Evolutionary conservation across 2,113 vertebrate genomes (phyloP), one percentile per base, ranked within the genome.

Genomic region (Platichthys flesus): DNA sequence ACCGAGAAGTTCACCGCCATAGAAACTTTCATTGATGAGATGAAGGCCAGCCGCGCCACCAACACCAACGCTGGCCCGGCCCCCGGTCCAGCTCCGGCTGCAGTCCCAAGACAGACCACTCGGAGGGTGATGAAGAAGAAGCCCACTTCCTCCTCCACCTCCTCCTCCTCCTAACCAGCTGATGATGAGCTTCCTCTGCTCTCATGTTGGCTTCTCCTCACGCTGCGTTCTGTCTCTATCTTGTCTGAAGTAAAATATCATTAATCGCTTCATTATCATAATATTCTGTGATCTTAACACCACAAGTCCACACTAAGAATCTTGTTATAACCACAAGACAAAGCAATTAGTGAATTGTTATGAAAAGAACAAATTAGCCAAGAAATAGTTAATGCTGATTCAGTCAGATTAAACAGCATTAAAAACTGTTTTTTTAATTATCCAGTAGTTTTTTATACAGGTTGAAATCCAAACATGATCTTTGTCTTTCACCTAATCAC

Each of bases 21-120:
- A 1, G 95, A 95, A 68, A 84, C 90, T 0, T 94, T 93, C 76
- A 88, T 95, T 1, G 95, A 95, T 0, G 93, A 94, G 72, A 51
- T 94, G 18, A 95, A 95, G 79, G 74, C 78, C 0, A 58, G 79
- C 5, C 84, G 74, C 0, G 64, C 73, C 18, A 67, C 31, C 13
- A 57, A 1, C 6, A 2, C 54, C 61, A 57, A 58, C 57, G 0
- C 31, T 0, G 67, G 5, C 13, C 26, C 85, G 0, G 75, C 49
- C 6, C 5, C 60, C 0, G 73, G n/a, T 5, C 18, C 23, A 0
- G 60, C 20, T 12, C 60, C 61, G 0, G 74, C 40, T 0, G 20
- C 72, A 0, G 35, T 54, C 9, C 21, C 74, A 23, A 61, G 74
- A 16, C 89, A 82, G 20, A 0, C 54, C 0, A 82, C 80, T 18